Conservation (phyloP, 2,113 vertebrate species). For the Orcinus orca region DNA sequence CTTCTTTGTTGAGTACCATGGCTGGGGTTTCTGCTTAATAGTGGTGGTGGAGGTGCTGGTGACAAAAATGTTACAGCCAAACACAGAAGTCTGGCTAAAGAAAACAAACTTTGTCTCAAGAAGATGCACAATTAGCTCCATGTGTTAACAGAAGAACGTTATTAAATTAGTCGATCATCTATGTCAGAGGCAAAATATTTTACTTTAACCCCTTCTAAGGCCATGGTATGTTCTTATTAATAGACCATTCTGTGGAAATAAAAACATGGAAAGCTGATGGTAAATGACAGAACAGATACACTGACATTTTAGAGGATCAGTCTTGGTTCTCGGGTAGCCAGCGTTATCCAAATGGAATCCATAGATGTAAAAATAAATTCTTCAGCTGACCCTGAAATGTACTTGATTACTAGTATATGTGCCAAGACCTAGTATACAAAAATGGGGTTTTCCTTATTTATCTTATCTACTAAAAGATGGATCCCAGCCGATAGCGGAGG, state of each 20-base stretch:
- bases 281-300: neutral
- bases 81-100: conserved; percentile 70
- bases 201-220: conserved; percentile 4
- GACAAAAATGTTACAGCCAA: conserved; percentile 76
- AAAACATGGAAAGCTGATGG: neutral
- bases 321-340: neutral
- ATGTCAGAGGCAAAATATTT: conserved; percentile 24
- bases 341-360: neutral
- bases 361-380: neutral
- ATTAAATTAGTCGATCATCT: neutral
- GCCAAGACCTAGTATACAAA: neutral
- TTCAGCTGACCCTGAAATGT: neutral
- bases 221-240: neutral
- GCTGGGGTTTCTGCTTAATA: conserved; percentile 17
- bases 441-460: neutral
- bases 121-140: neutral
- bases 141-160: conserved; percentile 28
- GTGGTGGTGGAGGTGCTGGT: neutral
- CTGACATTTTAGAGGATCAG: neutral
- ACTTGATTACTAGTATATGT: neutral
- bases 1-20: conserved; percentile 65
- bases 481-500: neutral
- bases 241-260: neutral
- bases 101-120: conserved; percentile 61
- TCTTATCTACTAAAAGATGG: conserved; percentile 10